Evolutionary conservation across 2,113 vertebrate species (phyloP).

Genomic region (Reinhardtius hippoglossoides): DNA sequence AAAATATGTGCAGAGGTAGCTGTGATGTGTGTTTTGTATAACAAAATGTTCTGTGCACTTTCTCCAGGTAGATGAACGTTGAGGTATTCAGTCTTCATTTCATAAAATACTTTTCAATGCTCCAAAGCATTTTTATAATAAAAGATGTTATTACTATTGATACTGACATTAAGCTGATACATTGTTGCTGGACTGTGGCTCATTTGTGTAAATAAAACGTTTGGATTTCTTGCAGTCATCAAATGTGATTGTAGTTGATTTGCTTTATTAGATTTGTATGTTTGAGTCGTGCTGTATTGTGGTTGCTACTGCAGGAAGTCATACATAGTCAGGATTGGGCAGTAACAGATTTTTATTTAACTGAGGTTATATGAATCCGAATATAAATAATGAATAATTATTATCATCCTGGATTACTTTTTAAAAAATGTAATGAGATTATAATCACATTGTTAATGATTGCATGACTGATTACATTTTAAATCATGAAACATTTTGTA

Average conservation of each 20-base stretch:
- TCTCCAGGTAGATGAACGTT: conserved; percentile 12
- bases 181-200: too few relatives aligned
- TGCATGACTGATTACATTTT: neutral
- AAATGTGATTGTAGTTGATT: too few relatives aligned
- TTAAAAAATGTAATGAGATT: neutral
- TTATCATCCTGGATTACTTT: neutral
- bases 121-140: neutral
- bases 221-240: too few relatives aligned
- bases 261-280: too few relatives aligned
- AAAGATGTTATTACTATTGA: neutral
- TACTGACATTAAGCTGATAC: neutral
- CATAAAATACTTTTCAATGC: neutral
- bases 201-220: too few relatives aligned
- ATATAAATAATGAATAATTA: neutral
- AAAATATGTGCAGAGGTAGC: conserved; percentile 56
- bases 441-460: neutral
- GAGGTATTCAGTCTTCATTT: conserved; percentile 3
- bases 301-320: neutral
- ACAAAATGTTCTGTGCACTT: neutral
- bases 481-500: neutral
- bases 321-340: neutral
- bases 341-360: neutral
- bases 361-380: neutral
- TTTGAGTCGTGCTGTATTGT: neutral
- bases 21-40: conserved; percentile 29